Base-by-base conservation (phyloP, 2,888 invertebrate species). In the Acleris cristana region DNA sequence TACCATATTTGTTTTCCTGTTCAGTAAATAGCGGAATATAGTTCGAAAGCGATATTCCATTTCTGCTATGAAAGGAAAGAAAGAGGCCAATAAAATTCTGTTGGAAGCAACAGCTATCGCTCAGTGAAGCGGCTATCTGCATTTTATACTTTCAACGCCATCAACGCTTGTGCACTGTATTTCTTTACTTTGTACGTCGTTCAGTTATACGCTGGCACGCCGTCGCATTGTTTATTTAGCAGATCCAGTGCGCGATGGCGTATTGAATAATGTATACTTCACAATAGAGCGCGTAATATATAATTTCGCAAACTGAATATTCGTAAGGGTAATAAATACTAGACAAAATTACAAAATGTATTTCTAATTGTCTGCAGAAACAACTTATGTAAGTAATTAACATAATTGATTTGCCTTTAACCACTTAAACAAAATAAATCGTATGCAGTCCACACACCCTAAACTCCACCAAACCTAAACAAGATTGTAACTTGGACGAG, bases 91-190 rank as follows among this genome's bases (percentile, higher is more conserved):
- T 89, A 88, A 87, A 89, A 84, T 82, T 81, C 78, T 82, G 81
- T 81, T 83, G 81, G 80, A 76, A 79, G 79, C 81, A 82, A 83
- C 83, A 80, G 77, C 83, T 77, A 87, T 84, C 83, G 84, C 80
- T 88, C 87, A 85, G 80, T 78, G 82, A 75, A 82, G 82, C 84
- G 80, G 81, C 81, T 80, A 88, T 88, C 86, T 89, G 84, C 87
- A 89, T 88, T 89, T 89, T 88, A 88, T 87, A 86, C 84, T 83
- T 81, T 83, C 80, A 77, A 76, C 77, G 80, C 81, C 76, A 82
- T 84, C 81, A 83, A 78, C 78, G 77, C 74, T 74, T 69, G 72
- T 74, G 75, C 77, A 79, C 79, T 85, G 83, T 85, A 79, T 84
- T 82, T 81, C 80, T 82, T 85, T 85, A 85, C 86, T 83, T 85